Evolutionary conservation across 2,113 vertebrate genomes (phyloP).

Genomic region (Aplodontia rufa): DNA sequence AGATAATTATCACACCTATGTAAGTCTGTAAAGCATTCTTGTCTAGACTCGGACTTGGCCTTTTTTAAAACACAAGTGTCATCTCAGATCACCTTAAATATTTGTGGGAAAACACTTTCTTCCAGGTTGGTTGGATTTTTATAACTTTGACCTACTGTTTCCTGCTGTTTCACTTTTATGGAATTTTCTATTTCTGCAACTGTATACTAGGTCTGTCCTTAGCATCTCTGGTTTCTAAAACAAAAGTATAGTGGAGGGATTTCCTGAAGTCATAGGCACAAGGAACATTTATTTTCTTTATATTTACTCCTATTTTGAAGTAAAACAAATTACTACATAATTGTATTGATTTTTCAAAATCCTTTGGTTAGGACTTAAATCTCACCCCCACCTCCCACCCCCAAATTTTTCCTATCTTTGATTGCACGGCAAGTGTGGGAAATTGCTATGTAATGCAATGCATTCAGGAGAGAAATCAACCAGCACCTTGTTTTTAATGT

Average conservation of each 20-base stretch:
- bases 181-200: background rate
- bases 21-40: background rate
- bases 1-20: background rate
- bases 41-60: background rate
- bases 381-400: background rate
- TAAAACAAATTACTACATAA: background rate
- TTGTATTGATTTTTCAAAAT: slow-evolving; percentile 36
- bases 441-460: slow-evolving; percentile 28
- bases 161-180: background rate
- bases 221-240: background rate
- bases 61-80: background rate
- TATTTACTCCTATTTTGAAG: background rate
- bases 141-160: background rate
- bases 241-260: background rate
- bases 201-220: background rate
- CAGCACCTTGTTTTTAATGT: background rate
- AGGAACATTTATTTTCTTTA: background rate
- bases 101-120: background rate
- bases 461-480: background rate
- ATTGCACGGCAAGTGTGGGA: background rate
- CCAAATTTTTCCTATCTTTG: background rate
- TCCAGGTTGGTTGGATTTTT: background rate
- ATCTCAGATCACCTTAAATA: background rate
- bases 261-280: background rate
- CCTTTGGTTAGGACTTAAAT: background rate